A percentile compares a stretch with the other conserved stretches of the same genome.
Evolutionary conservation across 2,797 vertebrate species (phyloP).

Genomic region (Phoxinus dragarum): DNA sequence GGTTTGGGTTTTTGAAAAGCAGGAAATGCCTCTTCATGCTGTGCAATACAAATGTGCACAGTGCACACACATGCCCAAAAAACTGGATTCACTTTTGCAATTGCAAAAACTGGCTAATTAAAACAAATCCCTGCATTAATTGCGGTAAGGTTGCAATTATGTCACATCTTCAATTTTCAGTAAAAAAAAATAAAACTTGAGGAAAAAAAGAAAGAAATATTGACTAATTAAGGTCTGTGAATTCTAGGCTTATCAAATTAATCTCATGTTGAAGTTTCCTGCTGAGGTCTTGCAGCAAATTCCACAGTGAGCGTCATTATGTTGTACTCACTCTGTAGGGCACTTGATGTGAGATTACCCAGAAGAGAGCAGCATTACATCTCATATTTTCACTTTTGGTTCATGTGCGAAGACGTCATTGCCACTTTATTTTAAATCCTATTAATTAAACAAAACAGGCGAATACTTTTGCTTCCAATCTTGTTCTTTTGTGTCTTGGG

Average conservation of each 20-base stretch:
- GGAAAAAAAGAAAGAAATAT: neutral
- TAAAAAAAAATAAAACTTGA: neutral
- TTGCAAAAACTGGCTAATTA: neutral
- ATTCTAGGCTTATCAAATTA: neutral
- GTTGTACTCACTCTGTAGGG: constrained; percentile 3
- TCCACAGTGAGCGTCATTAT: neutral
- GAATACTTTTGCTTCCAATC: neutral
- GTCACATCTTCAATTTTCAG: neutral
- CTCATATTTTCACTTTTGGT: neutral
- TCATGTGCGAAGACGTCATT: neutral
- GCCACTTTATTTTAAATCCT: constrained; percentile 9
- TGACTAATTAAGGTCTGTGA: constrained; percentile 16
- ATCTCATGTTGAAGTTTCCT: constrained; percentile 13
- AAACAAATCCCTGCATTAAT: neutral
- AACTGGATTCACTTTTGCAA: neutral
- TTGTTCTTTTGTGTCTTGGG: neutral
- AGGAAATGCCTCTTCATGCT: neutral
- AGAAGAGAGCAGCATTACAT: constrained; percentile 1
- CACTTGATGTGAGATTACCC: constrained; percentile 14
- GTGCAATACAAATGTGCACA: neutral
- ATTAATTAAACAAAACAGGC: neutral
- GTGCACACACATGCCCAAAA: neutral
- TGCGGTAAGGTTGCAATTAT: neutral
- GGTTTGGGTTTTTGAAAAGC: constrained; percentile 16
- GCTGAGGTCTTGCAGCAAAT: constrained; percentile 18